Evolutionary conservation across 2,797 vertebrate species (phyloP), one percentile per base, ranked within the genome.

Genomic region (Neosalanx taihuensis): DNA sequence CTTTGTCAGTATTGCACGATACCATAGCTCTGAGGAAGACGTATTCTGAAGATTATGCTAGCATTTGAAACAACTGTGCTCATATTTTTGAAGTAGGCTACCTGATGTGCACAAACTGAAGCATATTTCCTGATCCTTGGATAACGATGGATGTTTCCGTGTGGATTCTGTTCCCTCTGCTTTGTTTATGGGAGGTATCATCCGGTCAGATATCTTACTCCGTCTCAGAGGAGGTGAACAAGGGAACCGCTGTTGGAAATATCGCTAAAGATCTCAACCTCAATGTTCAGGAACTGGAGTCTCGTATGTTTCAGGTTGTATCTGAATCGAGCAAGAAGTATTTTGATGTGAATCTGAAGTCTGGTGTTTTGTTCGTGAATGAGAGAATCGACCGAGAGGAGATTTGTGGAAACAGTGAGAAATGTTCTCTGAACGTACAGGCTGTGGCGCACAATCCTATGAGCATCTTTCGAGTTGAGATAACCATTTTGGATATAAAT

Each of bases 221-320:
- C 37, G 72, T 87, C 64, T 72, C 81, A 2, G 86, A 88, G 63
- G 84, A 88, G 64, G 74, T 82, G 29, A 78, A 80, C 46, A 66
- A 66, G 31, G 86, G 86, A 57, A 83, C 81, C 3, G 60, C 74
- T 46, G 79, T 87, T 5, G 87, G 86, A 69, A 89, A 89, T 74
- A 67, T 88, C 35, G 84, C 80, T 3, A 83, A 82, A 64, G 85
- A 89, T 75, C 63, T 88, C 9, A 78, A 78, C 46, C n/a, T 86
- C 2, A 78, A 70, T 33, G 20, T 78, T 5, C 71, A 79, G 29
- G 81, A 83, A 35, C 58, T 89, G 70, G 76, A 81, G 63, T 15
- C 79, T 57, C 81, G 83, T 26, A 80, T 74, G 72, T 83, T 89
- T 73, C 83, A 78, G 59, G 75, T 88, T 6, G 79, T 78, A 12